phyloP scores from a whole-genome alignment of 2,888 invertebrate genomes.

The Drosophila acutilabella region DNA sequence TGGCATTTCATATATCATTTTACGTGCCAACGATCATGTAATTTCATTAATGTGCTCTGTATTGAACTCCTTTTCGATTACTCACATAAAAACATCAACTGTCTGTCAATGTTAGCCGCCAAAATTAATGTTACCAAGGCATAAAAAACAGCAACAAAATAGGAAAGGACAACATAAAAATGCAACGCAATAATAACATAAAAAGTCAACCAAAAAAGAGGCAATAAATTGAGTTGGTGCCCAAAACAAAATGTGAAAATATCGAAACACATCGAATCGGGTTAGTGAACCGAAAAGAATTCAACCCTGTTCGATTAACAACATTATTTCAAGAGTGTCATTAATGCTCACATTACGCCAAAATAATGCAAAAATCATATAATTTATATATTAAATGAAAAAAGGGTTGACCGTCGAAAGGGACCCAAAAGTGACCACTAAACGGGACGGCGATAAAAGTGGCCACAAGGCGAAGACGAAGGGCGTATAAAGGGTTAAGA shows the following conservation, averaged over 20 bases:
- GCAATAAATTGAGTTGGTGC: constrained; percentile 67
- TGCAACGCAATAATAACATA: constrained; percentile 77
- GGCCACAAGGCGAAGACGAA: constrained; percentile 49
- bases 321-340: constrained; percentile 78
- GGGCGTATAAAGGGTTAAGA: constrained; percentile 50
- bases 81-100: constrained; percentile 70
- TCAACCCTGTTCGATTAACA: constrained; percentile 69
- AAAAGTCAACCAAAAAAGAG: constrained; percentile 68
- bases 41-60: constrained; percentile 67
- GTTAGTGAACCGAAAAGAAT: constrained; percentile 4
- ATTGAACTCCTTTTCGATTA: constrained; percentile 28
- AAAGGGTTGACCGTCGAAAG: constrained; percentile 51
- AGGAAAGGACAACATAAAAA: constrained; percentile 55
- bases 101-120: constrained; percentile 67
- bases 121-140: constrained; percentile 65
- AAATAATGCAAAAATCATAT: constrained; percentile 80
- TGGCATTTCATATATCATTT: constrained; percentile 60
- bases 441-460: constrained; percentile 65
- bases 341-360: constrained; percentile 79
- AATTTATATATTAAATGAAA: constrained; percentile 60
- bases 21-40: constrained; percentile 59
- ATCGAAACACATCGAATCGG: constrained; percentile 23
- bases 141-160: constrained; percentile 37
- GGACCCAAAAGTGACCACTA: constrained; percentile 62
- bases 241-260: constrained; percentile 43